phyloP scores from a whole-genome alignment of 1,140 invertebrate species.

The Heliconius hewitsoni region DNA sequence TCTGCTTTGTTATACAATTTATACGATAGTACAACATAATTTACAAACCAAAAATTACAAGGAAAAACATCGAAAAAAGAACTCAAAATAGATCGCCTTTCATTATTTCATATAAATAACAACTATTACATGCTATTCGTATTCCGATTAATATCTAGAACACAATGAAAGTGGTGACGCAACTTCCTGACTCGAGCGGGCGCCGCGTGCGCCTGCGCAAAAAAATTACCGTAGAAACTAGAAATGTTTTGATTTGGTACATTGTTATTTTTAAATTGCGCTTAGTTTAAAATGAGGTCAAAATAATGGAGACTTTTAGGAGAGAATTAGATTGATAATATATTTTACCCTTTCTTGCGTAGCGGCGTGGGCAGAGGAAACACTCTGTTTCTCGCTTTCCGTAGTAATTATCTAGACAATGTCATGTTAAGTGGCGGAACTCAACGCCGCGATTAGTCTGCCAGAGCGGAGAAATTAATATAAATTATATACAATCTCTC shows the following conservation, averaged over 20 bases:
- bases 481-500: not conserved
- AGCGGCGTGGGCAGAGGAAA: not conserved
- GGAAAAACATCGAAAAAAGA: not conserved
- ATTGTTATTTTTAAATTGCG: not conserved
- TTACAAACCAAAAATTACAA: not conserved
- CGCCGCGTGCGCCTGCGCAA: slow-evolving; percentile 45
- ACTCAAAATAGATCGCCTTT: slow-evolving; percentile 14
- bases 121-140: slow-evolving; percentile 27
- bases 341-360: not conserved
- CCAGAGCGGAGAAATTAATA: not conserved
- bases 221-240: slow-evolving; percentile 17
- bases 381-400: too few relatives aligned
- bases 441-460: not conserved
- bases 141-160: slow-evolving; percentile 53
- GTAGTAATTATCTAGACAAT: too few relatives aligned
- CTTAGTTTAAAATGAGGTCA: too few relatives aligned
- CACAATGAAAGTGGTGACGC: slow-evolving; percentile 60
- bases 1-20: too few relatives aligned
- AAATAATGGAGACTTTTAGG: too few relatives aligned
- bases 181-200: slow-evolving; percentile 42
- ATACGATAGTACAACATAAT: not conserved
- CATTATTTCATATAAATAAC: slow-evolving; percentile 13
- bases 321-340: too few relatives aligned
- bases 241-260: slow-evolving; percentile 1
- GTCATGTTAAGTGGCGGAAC: not conserved